phyloP scores from a whole-genome alignment of 2,888 invertebrate genomes.

The Erebia aethiops region DNA sequence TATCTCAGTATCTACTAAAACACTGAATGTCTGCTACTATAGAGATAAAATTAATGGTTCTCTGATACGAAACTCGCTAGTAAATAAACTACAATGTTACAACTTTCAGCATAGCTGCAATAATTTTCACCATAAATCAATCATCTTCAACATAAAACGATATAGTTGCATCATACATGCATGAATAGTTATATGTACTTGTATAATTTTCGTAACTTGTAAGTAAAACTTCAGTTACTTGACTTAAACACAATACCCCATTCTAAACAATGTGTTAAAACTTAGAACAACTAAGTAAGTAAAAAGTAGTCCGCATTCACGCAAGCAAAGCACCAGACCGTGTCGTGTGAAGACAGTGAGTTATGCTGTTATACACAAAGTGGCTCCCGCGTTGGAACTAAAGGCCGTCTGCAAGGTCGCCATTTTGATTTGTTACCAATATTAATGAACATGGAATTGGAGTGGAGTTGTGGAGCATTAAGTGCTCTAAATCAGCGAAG shows the following conservation, averaged over 20 bases:
- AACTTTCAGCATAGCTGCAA: too few relatives aligned
- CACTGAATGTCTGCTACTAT: too few relatives aligned
- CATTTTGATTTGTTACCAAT: conserved; percentile 5
- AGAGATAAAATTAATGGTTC: too few relatives aligned
- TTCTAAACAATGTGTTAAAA: conserved; percentile 15
- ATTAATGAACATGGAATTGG: background rate
- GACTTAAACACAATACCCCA: background rate
- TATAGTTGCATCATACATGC: background rate
- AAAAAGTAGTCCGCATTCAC: conserved; percentile 37
- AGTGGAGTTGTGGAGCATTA: too few relatives aligned
- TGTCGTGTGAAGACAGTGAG: conserved; percentile 31
- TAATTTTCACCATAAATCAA: background rate
- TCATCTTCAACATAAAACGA: background rate
- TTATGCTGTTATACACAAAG: conserved; percentile 27
- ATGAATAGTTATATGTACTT: background rate
- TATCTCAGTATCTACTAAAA: too few relatives aligned
- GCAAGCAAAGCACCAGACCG: conserved; percentile 35
- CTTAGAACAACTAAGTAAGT: conserved; percentile 15
- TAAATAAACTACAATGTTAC: too few relatives aligned
- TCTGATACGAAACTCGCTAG: too few relatives aligned
- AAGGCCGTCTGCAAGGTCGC: conserved; percentile 34
- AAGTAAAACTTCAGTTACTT: background rate
- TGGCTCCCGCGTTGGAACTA: conserved; percentile 16
- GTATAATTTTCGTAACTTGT: background rate
- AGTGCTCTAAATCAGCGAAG: too few relatives aligned